Evolutionary conservation across 2,888 invertebrate genomes (phyloP).

Genomic region (Stictocephala bisonia): DNA sequence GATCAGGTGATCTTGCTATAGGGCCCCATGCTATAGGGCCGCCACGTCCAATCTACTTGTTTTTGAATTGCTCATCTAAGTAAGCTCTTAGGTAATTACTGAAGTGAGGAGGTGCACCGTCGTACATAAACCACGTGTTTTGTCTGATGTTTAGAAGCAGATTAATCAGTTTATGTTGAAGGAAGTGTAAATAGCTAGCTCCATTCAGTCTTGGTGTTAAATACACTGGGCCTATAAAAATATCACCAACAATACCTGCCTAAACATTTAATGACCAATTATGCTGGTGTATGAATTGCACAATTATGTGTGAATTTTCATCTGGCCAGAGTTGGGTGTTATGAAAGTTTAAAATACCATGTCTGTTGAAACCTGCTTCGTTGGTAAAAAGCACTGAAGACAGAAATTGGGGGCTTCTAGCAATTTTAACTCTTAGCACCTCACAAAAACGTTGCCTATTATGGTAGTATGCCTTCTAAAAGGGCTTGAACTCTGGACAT

Average conservation of each 20-base stretch:
- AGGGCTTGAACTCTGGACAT: slow-evolving; percentile 28
- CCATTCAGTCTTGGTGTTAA: slow-evolving; percentile 21
- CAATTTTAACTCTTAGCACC: slow-evolving; percentile 3
- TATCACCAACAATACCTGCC: slow-evolving; percentile 24
- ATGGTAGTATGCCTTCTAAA: slow-evolving; percentile 8
- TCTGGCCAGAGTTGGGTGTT: slow-evolving; percentile 10
- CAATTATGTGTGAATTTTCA: not conserved
- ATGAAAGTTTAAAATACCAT: slow-evolving; percentile 13
- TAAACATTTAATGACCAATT: not conserved
- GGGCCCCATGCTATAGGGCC: slow-evolving; percentile 8
- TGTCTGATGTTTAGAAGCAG: slow-evolving; percentile 4
- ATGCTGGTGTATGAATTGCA: not conserved
- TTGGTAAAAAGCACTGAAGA: slow-evolving; percentile 22
- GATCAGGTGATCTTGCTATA: not conserved
- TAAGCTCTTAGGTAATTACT: slow-evolving; percentile 3
- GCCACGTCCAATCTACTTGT: slow-evolving; percentile 20
- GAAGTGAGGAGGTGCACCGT: slow-evolving; percentile 19
- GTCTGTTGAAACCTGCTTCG: slow-evolving; percentile 21
- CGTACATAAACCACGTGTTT: slow-evolving; percentile 18
- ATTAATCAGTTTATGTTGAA: not conserved
- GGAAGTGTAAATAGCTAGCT: slow-evolving; percentile 14
- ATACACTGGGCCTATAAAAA: slow-evolving; percentile 26
- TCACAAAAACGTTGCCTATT: slow-evolving; percentile 31
- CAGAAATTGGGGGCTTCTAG: not conserved
- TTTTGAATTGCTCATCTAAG: not conserved